Conservation (phyloP, 2,888 invertebrate genomes). For the Hypselothyrea guttata region DNA sequence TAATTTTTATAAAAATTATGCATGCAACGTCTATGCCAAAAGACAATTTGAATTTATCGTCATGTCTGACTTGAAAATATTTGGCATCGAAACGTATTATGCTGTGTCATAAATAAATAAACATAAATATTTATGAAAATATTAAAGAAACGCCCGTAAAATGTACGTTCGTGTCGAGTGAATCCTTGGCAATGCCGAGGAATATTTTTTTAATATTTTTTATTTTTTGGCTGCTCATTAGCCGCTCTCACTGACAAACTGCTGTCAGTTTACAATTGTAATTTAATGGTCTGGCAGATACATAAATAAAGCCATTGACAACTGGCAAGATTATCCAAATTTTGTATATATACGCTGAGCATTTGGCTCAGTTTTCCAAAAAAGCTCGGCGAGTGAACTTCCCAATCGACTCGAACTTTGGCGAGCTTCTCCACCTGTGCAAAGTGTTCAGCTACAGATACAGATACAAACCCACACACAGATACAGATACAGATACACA, state of each 20-base stretch:
- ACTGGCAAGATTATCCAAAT: conserved; percentile 27
- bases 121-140: conserved; percentile 30
- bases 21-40: conserved; percentile 11
- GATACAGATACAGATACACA: not conserved
- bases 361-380: conserved; percentile 63
- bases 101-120: conserved; percentile 38
- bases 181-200: conserved; percentile 70
- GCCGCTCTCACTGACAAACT: conserved; percentile 44
- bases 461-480: conserved; percentile 18
- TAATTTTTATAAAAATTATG: conserved; percentile 23
- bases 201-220: not conserved
- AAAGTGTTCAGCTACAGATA: conserved; percentile 26
- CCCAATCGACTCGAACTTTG: conserved; percentile 28
- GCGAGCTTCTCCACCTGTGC: conserved; percentile 59
- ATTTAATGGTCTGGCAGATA: conserved; percentile 59
- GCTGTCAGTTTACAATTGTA: conserved; percentile 70
- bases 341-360: conserved; percentile 9
- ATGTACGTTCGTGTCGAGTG: conserved; percentile 36
- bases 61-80: conserved; percentile 45
- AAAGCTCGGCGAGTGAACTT: conserved; percentile 51
- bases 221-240: conserved; percentile 39
- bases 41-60: conserved; percentile 50
- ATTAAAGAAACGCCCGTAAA: conserved; percentile 5
- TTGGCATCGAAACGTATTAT: conserved; percentile 54
- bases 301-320: conserved; percentile 31